phyloP scores from a whole-genome alignment of 2,797 vertebrate species.

The Myotis myotis region DNA sequence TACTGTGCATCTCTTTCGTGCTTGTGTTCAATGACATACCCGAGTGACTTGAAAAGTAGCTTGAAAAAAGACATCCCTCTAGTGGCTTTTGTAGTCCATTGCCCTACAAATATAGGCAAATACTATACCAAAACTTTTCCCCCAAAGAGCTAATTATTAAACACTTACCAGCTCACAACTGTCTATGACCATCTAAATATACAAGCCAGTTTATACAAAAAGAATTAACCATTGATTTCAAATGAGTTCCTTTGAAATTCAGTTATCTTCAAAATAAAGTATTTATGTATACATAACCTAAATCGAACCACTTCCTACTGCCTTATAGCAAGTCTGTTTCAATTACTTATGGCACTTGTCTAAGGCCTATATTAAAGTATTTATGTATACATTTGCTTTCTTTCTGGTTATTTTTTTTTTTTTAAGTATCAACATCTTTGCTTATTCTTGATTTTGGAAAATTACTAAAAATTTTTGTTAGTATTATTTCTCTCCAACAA shows the following conservation, averaged over 20 bases:
- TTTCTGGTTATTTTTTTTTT: neutral
- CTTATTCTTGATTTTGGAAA: neutral
- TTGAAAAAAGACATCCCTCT: neutral
- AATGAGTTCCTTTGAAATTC: neutral
- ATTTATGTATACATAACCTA: neutral
- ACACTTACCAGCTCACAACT: neutral
- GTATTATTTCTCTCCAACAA: neutral
- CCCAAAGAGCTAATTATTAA: neutral
- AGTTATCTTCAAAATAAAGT: neutral
- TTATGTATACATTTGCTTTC: neutral
- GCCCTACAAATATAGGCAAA: neutral
- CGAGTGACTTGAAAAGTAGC: neutral
- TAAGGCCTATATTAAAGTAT: neutral
- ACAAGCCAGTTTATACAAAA: neutral
- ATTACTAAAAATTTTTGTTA: constrained; percentile 1
- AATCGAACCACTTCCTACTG: neutral
- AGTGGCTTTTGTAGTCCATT: neutral
- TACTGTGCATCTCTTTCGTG: neutral
- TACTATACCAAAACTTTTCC: neutral
- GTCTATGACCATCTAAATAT: neutral
- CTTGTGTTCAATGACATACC: neutral
- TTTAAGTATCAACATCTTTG: neutral
- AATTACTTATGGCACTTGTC: neutral
- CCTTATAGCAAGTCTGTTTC: neutral
- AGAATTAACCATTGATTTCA: neutral